Conservation (phyloP, 2,113 vertebrate genomes). For the Psilopogon haemacephalus region DNA sequence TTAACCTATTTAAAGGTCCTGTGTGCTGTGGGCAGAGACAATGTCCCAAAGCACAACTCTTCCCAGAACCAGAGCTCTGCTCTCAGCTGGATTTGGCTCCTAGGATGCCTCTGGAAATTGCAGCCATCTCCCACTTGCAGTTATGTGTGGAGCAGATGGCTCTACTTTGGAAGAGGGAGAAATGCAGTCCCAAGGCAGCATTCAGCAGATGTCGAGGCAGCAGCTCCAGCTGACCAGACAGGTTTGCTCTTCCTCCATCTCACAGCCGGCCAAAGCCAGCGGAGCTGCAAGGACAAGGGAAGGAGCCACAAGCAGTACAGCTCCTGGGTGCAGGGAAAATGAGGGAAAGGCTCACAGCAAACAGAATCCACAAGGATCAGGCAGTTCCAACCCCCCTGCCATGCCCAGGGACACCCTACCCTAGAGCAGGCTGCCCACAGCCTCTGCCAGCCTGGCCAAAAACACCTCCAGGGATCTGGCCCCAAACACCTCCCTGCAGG, state of each 20-base stretch:
- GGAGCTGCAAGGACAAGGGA: background rate
- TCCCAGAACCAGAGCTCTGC: background rate
- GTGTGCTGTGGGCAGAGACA: background rate
- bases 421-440: too few species aligned
- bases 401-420: too few species aligned
- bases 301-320: background rate
- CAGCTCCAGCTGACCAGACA: background rate
- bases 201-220: conserved; percentile 2
- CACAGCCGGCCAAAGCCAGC: background rate
- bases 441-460: too few species aligned
- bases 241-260: background rate
- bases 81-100: background rate
- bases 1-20: background rate
- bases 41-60: background rate
- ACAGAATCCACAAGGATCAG: too few species aligned
- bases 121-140: background rate
- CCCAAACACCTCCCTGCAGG: too few species aligned
- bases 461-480: too few species aligned
- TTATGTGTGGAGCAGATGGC: background rate
- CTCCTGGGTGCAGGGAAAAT: background rate
- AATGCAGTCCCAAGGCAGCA: background rate
- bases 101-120: background rate
- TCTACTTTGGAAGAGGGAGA: background rate
- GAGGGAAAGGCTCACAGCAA: background rate
- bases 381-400: too few species aligned